Evolutionary conservation across 2,113 vertebrate genomes (phyloP).

Genomic region (Pelecanus crispus): DNA sequence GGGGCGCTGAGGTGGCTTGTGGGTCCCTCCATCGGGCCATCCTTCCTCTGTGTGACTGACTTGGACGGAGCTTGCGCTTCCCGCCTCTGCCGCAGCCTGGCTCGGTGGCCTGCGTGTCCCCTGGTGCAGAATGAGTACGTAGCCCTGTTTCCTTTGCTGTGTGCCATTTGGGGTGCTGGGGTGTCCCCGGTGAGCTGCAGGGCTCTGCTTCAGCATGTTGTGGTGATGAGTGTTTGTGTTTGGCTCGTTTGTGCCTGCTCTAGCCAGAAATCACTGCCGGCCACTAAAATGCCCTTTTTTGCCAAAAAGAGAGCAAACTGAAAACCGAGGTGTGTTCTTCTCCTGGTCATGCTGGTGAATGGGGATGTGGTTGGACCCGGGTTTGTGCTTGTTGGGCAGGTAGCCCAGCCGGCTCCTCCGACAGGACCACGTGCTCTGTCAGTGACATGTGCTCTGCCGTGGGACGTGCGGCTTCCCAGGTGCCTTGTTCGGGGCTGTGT

Average conservation of each 20-base stretch:
- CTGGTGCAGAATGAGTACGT: background rate
- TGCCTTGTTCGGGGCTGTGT: background rate
- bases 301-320: background rate
- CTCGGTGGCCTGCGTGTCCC: background rate
- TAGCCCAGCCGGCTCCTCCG: rapidly evolving
- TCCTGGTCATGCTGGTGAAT: rapidly evolving
- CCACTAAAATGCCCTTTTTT: background rate
- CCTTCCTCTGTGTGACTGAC: background rate
- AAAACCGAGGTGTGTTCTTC: rapidly evolving
- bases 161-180: background rate
- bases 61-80: background rate
- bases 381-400: background rate
- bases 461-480: rapidly evolving
- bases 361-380: background rate
- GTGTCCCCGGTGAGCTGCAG: rapidly evolving
- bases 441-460: rapidly evolving
- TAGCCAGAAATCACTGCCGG: background rate
- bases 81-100: background rate
- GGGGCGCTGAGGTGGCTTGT: background rate
- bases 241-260: background rate
- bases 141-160: background rate
- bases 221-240: rapidly evolving
- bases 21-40: rapidly evolving
- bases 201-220: rapidly evolving
- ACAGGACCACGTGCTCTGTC: rapidly evolving